A percentile compares a stretch with the other conserved stretches of the same genome.
phyloP scores from a whole-genome alignment of 2,888 invertebrate species.

The Anagyrus pseudococci region DNA sequence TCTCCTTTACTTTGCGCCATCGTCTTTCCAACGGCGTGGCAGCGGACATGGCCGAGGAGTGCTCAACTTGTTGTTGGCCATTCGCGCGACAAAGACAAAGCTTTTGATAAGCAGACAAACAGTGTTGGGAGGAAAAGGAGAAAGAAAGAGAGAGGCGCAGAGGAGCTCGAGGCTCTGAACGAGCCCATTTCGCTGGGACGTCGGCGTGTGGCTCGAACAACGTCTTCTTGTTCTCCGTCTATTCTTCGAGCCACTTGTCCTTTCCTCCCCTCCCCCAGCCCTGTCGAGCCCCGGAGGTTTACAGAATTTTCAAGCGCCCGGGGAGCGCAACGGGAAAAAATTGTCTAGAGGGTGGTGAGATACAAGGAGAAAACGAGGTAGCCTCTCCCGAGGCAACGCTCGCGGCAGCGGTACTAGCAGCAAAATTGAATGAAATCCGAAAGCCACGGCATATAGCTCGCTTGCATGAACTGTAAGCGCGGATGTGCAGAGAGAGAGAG shows the following conservation, averaged over 20 bases:
- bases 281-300: conserved; percentile 2
- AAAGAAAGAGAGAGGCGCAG: neutral
- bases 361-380: too few relatives aligned
- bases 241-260: neutral
- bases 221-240: conserved; percentile 5
- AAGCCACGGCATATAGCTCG: neutral
- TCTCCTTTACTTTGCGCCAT: neutral
- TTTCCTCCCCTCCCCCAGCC: neutral
- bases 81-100: conserved; percentile 14
- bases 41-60: neutral
- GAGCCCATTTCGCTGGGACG: conserved; percentile 23
- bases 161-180: conserved; percentile 13
- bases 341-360: too few relatives aligned
- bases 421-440: conserved; percentile 36
- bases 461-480: conserved; percentile 1
- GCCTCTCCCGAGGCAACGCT: too few relatives aligned
- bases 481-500: neutral
- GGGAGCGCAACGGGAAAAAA: neutral
- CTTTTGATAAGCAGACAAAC: conserved; percentile 32
- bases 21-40: neutral
- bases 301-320: neutral
- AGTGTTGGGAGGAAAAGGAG: neutral
- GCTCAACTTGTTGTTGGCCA: too few relatives aligned
- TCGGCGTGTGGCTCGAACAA: conserved; percentile 3
- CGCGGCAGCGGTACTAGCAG: too few relatives aligned